Evolutionary conservation across 2,888 invertebrate genomes (phyloP).

Genomic region (Acrobasis suavella): DNA sequence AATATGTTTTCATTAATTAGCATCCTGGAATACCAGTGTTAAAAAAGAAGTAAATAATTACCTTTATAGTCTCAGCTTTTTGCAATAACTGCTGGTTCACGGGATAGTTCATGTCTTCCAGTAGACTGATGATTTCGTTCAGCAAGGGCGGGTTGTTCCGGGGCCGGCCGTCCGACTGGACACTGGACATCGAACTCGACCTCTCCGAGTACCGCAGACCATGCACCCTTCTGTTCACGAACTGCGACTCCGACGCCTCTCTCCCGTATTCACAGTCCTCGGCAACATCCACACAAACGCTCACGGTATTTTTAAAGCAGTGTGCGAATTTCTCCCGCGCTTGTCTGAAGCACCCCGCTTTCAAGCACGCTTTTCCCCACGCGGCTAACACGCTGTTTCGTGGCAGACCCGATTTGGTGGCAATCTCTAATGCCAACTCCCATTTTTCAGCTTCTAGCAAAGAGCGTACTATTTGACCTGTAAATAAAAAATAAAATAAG

Average conservation of each 20-base stretch:
- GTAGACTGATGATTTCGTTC: conserved; percentile 86
- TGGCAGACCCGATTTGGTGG: conserved; percentile 92
- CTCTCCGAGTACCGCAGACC: conserved; percentile 56
- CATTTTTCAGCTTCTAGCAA: conserved; percentile 93
- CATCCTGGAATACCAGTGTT: too few species aligned
- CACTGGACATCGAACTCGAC: conserved; percentile 58
- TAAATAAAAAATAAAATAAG: conserved; percentile 29
- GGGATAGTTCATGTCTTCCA: conserved; percentile 84
- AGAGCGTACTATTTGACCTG: conserved; percentile 86
- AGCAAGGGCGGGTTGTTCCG: conserved; percentile 85
- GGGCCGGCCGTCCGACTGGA: conserved; percentile 75
- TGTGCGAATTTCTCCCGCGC: conserved; percentile 88
- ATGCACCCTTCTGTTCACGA: conserved; percentile 55
- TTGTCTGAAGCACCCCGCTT: conserved; percentile 88
- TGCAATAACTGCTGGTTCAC: conserved; percentile 75
- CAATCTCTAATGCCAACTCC: conserved; percentile 91
- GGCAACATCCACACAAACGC: conserved; percentile 56
- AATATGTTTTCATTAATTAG: too few species aligned
- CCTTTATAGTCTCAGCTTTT: conserved; percentile 74
- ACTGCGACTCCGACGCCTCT: conserved; percentile 64
- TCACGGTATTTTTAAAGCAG: conserved; percentile 68
- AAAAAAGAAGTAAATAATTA: conserved; percentile 28
- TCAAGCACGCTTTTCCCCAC: conserved; percentile 92
- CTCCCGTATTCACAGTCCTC: conserved; percentile 70
- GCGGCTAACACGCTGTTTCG: conserved; percentile 91